Percentiles rank a stretch among this genome's conserved stretches.
Conservation (phyloP, 1,140 invertebrate genomes). For the Caenorhabditis brenneri region DNA sequence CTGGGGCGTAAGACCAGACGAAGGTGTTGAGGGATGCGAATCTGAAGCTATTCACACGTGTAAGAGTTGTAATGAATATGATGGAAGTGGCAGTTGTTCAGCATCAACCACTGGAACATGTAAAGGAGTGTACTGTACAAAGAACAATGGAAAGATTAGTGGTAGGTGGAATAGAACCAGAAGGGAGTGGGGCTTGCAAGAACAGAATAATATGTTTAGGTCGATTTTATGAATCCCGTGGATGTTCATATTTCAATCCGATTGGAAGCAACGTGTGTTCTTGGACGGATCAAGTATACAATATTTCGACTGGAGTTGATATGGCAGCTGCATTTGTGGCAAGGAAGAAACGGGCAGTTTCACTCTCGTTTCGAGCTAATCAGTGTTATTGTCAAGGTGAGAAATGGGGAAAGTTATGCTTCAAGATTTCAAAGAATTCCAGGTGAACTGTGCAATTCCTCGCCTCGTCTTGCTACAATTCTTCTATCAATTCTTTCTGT, state of each 20-base stretch:
- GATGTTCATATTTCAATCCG: not conserved
- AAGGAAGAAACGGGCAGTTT: not conserved
- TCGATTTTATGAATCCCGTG: not conserved
- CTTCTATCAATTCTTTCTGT: not conserved
- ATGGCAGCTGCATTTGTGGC: not conserved
- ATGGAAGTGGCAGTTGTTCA: constrained; percentile 16
- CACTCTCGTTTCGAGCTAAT: not conserved
- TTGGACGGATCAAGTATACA: constrained; percentile 15
- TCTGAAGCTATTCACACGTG: not conserved
- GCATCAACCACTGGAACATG: not conserved
- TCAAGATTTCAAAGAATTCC: not conserved
- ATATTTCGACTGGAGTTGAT: not conserved
- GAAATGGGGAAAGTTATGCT: too few species aligned
- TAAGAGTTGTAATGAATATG: not conserved
- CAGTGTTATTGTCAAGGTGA: constrained; percentile 25
- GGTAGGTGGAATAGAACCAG: too few species aligned
- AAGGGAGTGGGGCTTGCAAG: too few species aligned
- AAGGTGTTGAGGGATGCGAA: not conserved
- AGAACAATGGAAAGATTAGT: not conserved
- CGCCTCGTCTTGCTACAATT: not conserved
- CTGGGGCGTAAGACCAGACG: not conserved
- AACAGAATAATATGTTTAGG: not conserved
- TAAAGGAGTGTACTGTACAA: constrained; percentile 11
- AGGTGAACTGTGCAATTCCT: constrained; percentile 21
- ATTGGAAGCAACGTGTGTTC: constrained; percentile 8